Conservation (phyloP, 2,113 vertebrate genomes). For the Electrona antarctica region DNA sequence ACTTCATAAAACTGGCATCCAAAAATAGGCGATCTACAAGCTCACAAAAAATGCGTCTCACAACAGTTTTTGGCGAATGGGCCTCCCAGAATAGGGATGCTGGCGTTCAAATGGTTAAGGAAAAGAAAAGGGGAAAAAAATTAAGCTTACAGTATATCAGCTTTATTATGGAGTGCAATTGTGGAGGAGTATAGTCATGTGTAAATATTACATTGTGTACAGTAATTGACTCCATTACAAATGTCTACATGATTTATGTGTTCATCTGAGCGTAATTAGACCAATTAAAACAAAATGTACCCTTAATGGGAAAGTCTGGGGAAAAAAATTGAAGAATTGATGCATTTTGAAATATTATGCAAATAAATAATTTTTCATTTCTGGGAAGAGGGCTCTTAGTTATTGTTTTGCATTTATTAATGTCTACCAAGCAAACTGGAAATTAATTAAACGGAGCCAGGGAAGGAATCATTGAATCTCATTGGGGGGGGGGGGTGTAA, state of each 20-base stretch:
- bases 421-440: slow-evolving; percentile 5
- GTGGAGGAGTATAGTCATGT: background rate
- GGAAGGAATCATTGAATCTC: slow-evolving; percentile 37
- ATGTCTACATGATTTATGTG: background rate
- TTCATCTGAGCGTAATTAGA: background rate
- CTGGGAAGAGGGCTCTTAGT: background rate
- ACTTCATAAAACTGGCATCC: background rate
- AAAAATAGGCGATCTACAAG: too few relatives aligned
- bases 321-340: background rate
- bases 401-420: background rate
- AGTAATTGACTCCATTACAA: background rate
- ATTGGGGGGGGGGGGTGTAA: slow-evolving; percentile 46
- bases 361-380: slow-evolving; percentile 35
- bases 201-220: background rate
- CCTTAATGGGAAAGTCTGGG: background rate
- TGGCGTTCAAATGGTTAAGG: too few relatives aligned
- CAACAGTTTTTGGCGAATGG: too few relatives aligned
- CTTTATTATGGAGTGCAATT: background rate
- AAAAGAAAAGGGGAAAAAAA: too few relatives aligned
- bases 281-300: background rate
- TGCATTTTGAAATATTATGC: slow-evolving; percentile 26
- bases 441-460: slow-evolving; percentile 26
- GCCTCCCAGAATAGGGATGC: too few relatives aligned
- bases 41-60: too few relatives aligned
- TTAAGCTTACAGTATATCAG: too few relatives aligned